Percentiles rank a stretch among this genome's conserved stretches.
phyloP scores from a whole-genome alignment of 2,797 vertebrate genomes.

The Sebastes matsubarae region DNA sequence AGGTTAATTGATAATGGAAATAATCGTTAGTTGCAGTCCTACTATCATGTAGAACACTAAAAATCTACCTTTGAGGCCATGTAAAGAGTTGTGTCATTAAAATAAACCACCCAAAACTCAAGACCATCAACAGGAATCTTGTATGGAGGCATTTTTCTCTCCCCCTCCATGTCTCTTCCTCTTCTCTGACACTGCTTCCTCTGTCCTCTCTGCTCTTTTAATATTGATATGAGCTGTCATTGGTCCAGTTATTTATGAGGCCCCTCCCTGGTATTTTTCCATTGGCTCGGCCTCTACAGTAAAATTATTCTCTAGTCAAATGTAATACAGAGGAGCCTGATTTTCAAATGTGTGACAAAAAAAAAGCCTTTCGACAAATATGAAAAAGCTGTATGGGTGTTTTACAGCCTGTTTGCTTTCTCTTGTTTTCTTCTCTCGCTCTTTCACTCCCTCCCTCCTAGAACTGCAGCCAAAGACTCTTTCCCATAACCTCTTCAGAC shows the following conservation, averaged over 20 bases:
- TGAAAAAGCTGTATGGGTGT: slow-evolving; percentile 3
- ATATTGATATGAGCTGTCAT: slow-evolving; percentile 57
- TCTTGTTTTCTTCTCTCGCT: slow-evolving; percentile 27
- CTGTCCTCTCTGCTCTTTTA: slow-evolving; percentile 29
- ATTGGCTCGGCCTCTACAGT: slow-evolving; percentile 32
- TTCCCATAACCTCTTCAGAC: slow-evolving; percentile 71
- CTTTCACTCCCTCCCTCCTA: slow-evolving; percentile 13
- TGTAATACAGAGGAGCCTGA: slow-evolving; percentile 19
- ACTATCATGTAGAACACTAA: background rate
- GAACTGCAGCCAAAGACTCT: slow-evolving; percentile 51
- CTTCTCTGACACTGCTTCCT: background rate
- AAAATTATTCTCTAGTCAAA: slow-evolving; percentile 26
- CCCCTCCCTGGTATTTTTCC: slow-evolving; percentile 55
- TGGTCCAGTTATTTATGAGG: slow-evolving; percentile 63
- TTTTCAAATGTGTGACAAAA: slow-evolving; percentile 18
- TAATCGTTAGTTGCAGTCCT: background rate
- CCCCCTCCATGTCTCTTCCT: background rate
- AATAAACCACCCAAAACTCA: background rate
- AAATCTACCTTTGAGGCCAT: background rate
- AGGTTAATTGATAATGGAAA: background rate
- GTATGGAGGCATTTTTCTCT: background rate
- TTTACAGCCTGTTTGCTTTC: slow-evolving; percentile 7
- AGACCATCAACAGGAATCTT: background rate
- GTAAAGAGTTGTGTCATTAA: background rate
- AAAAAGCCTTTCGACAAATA: slow-evolving; percentile 2